phyloP scores from a whole-genome alignment of 2,797 vertebrate species.

The Ctenopoma multispine region DNA sequence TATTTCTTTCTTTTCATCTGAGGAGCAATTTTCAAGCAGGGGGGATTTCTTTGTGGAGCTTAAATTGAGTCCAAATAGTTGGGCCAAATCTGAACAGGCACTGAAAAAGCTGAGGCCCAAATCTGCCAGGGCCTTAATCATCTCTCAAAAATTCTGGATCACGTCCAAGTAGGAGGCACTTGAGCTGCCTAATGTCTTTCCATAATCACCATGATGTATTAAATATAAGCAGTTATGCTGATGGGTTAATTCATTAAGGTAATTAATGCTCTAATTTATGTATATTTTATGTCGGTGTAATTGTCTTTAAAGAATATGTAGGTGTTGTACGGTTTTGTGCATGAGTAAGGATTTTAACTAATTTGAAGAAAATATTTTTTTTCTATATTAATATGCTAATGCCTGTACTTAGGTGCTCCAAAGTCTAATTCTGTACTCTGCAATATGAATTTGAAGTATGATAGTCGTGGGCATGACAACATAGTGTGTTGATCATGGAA shows the following conservation, averaged over 20 bases:
- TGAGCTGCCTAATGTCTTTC: conserved; percentile 44
- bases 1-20: conserved; percentile 43
- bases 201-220: conserved; percentile 63
- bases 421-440: background rate
- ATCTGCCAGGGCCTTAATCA: conserved; percentile 56
- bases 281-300: conserved; percentile 16
- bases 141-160: conserved; percentile 56
- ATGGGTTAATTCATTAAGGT: conserved; percentile 60
- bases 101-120: conserved; percentile 35
- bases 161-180: conserved; percentile 52
- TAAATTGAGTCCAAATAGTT: conserved; percentile 52
- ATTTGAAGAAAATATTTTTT: background rate
- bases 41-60: conserved; percentile 52
- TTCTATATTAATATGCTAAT: conserved; percentile 26
- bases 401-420: background rate
- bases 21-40: conserved; percentile 38
- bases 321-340: background rate
- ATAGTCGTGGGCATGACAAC: background rate
- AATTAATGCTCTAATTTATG: conserved; percentile 57
- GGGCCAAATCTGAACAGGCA: conserved; percentile 37
- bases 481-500: background rate
- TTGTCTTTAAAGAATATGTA: conserved; percentile 22
- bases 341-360: background rate
- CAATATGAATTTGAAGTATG: background rate
- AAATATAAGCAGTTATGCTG: conserved; percentile 55